Evolutionary conservation across 2,113 vertebrate species (phyloP).

Genomic region (Odobenus rosmarus): DNA sequence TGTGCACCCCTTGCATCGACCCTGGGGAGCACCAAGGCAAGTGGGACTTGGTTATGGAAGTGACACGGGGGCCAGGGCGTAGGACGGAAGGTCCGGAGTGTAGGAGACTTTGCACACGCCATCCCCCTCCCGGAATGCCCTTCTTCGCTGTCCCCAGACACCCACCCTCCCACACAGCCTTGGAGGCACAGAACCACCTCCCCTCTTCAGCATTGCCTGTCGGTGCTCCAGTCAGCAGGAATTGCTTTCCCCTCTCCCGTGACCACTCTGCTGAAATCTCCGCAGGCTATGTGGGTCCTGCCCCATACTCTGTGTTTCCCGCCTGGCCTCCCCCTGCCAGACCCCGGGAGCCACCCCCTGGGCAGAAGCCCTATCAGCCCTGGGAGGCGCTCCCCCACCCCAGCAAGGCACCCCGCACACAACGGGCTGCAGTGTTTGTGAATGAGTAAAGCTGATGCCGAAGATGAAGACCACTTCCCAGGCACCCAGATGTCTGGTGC

Average conservation of each 20-base stretch:
- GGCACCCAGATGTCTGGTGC: background rate
- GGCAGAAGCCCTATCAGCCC: background rate
- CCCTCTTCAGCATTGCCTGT: background rate
- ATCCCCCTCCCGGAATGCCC: accelerated
- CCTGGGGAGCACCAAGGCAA: background rate
- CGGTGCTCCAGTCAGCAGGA: background rate
- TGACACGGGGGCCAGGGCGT: background rate
- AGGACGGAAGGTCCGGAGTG: background rate
- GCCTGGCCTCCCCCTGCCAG: background rate
- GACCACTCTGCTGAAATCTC: accelerated
- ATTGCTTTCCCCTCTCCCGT: background rate
- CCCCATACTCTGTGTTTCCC: accelerated
- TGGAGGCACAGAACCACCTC: background rate
- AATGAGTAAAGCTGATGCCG: background rate
- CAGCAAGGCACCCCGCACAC: too few species aligned
- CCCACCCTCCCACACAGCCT: accelerated
- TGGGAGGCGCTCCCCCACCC: accelerated
- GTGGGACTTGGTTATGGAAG: background rate
- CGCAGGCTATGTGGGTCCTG: accelerated
- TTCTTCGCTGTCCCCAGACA: too few species aligned
- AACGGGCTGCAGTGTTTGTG: background rate
- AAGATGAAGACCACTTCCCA: background rate
- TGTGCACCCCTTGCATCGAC: accelerated
- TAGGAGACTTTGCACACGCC: background rate
- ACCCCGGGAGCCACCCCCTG: background rate